These are phyloP conservation scores for Oreochromis aureus DNA, from an alignment of 2,113 vertebrate species.

Conservation along the genomic window DNA sequence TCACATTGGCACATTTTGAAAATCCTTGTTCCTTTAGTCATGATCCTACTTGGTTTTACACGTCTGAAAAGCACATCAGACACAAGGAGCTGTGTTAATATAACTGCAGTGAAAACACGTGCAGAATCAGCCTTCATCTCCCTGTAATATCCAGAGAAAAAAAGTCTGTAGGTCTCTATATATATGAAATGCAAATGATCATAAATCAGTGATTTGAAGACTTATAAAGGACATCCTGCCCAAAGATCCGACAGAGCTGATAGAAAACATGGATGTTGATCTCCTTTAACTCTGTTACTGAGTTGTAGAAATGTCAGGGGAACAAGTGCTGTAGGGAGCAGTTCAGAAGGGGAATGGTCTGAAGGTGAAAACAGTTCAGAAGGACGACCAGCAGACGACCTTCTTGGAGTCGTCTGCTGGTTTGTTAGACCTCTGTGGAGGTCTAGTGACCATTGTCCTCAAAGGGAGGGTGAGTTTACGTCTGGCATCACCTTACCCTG, in stretches of 20 bases:
- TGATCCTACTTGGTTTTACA: neutral
- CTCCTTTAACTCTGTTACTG: neutral
- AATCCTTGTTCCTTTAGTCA: fast-evolving
- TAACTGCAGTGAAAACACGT: neutral
- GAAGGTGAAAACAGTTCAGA: neutral
- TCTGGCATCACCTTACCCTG: neutral
- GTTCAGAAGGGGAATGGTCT: neutral
- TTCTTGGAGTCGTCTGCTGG: fast-evolving
- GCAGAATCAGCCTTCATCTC: neutral
- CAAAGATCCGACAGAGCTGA: neutral
- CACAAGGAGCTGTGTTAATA: neutral
- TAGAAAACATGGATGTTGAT: neutral
- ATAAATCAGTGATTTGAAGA: neutral
- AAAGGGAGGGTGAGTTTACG: fast-evolving
- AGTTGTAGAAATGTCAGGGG: neutral
- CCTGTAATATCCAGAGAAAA: fast-evolving
- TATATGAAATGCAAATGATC: neutral
- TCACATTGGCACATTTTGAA: neutral
- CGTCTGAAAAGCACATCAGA: neutral
- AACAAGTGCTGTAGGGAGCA: neutral
- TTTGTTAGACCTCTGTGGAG: neutral
- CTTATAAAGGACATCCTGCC: neutral
- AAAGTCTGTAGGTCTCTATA: neutral
- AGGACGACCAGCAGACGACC: fast-evolving
- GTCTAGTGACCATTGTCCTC: neutral